These are phyloP conservation scores for Zenarchopterus dispar DNA, from an alignment of 2,797 vertebrate species.

Conservation along the genomic window DNA sequence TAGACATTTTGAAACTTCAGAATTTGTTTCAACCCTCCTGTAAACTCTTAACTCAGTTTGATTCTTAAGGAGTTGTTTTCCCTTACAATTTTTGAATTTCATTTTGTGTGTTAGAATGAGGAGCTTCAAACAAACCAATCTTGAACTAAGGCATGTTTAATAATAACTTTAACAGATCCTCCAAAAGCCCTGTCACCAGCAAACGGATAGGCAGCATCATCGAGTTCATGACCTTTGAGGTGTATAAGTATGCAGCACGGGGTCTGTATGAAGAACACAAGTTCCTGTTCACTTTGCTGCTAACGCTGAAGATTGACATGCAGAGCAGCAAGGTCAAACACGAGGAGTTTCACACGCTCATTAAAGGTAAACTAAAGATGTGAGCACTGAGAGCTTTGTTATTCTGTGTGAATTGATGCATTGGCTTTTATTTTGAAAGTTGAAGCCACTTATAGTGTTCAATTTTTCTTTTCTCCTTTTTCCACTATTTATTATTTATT, in stretches of 20 bases:
- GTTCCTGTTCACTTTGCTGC: conserved; percentile 93
- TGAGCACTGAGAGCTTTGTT: background rate
- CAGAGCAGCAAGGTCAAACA: conserved; percentile 90
- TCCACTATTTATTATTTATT: background rate
- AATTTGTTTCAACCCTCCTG: too few relatives aligned
- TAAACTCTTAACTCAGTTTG: too few relatives aligned
- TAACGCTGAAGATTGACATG: conserved; percentile 95
- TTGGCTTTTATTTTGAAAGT: background rate
- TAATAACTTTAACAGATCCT: conserved; percentile 79
- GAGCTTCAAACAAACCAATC: background rate
- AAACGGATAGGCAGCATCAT: conserved; percentile 93
- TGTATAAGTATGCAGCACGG: conserved; percentile 88
- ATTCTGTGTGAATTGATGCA: too few relatives aligned
- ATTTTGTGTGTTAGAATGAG: too few relatives aligned
- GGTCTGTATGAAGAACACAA: conserved; percentile 96
- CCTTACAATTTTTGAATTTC: too few relatives aligned
- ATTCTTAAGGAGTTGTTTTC: too few relatives aligned
- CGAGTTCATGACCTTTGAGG: conserved; percentile 93
- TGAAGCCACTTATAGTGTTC: background rate
- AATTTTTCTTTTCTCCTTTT: background rate
- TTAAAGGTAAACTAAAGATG: conserved; percentile 87
- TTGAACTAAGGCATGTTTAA: background rate
- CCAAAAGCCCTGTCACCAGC: conserved; percentile 90
- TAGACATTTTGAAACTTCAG: too few relatives aligned
- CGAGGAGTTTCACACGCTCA: conserved; percentile 92